phyloP scores from a whole-genome alignment of 2,113 vertebrate species.

The Podarcis muralis region DNA sequence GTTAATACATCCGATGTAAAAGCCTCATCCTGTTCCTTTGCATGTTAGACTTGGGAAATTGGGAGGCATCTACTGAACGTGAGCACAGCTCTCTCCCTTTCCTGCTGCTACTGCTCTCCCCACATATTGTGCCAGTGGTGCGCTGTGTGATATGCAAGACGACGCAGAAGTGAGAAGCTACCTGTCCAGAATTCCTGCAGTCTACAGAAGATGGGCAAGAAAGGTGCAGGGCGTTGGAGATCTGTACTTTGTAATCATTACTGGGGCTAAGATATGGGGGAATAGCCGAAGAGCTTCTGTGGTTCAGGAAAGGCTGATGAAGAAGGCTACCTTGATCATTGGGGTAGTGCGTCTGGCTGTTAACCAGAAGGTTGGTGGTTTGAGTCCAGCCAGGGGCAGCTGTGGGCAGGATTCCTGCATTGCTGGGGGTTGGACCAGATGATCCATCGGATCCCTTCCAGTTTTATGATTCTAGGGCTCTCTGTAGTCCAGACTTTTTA shows the following conservation, averaged over 20 bases:
- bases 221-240: not conserved
- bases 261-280: not conserved
- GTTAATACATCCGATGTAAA: constrained; percentile 29
- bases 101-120: not conserved
- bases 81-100: not conserved
- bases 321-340: not conserved
- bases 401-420: too few species aligned
- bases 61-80: not conserved
- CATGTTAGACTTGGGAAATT: constrained; percentile 13
- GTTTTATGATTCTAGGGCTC: not conserved
- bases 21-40: not conserved
- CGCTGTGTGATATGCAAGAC: not conserved
- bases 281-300: not conserved
- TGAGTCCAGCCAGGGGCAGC: too few species aligned
- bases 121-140: too few species aligned
- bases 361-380: too few species aligned
- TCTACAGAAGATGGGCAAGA: not conserved
- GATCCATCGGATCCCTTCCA: too few species aligned
- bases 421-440: too few species aligned
- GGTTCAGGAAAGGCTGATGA: not conserved
- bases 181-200: not conserved
- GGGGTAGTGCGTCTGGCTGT: too few species aligned
- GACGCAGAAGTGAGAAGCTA: not conserved
- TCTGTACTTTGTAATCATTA: not conserved
- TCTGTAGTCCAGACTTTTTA: not conserved